Conservation (phyloP, 2,888 invertebrate species). For the Agrochola lychnidis region DNA sequence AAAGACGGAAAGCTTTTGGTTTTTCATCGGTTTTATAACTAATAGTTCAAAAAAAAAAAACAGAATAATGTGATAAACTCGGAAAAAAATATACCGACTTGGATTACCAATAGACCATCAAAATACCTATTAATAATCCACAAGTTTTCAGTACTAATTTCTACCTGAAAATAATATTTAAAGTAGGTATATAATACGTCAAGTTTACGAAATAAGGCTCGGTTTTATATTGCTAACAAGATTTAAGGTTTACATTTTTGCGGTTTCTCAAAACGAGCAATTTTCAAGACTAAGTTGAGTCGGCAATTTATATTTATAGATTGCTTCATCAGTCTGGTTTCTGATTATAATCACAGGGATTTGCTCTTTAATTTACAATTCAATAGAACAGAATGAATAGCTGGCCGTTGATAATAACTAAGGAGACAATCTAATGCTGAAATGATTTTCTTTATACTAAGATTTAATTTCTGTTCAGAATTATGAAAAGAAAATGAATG, state of each 20-base stretch:
- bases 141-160: not conserved
- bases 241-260: constrained; percentile 11
- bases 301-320: constrained; percentile 24
- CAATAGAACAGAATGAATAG: constrained; percentile 17
- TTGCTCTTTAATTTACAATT: constrained; percentile 37
- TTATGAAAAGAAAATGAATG: not conserved
- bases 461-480: not conserved
- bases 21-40: not conserved
- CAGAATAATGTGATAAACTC: not conserved
- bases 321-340: constrained; percentile 31
- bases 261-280: constrained; percentile 20
- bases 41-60: not conserved
- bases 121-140: not conserved
- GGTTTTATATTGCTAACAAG: constrained; percentile 6
- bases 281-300: constrained; percentile 10
- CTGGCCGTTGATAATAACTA: constrained; percentile 3
- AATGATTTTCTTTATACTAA: constrained; percentile 19
- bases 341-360: constrained; percentile 45
- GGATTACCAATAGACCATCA: not conserved
- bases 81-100: not conserved
- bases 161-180: not conserved
- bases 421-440: constrained; percentile 8
- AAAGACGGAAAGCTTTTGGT: too few species aligned
- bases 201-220: not conserved
- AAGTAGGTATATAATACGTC: not conserved